Evolutionary conservation across 2,888 invertebrate genomes (phyloP).

Genomic region (Acanthococcus lagerstroemiae): DNA sequence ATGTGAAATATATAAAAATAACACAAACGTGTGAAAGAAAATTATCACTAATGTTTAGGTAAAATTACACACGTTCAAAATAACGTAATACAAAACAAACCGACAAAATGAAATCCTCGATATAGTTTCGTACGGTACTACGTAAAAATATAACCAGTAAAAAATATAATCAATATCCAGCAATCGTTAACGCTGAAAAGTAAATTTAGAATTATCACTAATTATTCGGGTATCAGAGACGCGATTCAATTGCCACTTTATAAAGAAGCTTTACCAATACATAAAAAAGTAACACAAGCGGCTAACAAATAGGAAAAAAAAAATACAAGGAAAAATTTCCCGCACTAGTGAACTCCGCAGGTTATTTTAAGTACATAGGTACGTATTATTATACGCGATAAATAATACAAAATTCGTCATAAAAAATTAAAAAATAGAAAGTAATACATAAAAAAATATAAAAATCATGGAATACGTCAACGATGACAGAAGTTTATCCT

Average conservation of each 20-base stretch:
- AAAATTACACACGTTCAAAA: background rate
- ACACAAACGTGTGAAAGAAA: background rate
- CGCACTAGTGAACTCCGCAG: too few relatives aligned
- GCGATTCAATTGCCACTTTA: too few relatives aligned
- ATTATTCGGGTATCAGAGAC: too few relatives aligned
- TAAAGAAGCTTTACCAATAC: too few relatives aligned
- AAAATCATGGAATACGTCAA: background rate
- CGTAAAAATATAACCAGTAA: background rate
- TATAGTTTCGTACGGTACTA: background rate
- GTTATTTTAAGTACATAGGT: too few relatives aligned
- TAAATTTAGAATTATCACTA: too few relatives aligned
- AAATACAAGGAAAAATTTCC: too few relatives aligned
- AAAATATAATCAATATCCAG: background rate
- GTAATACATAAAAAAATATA: background rate
- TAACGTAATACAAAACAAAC: background rate
- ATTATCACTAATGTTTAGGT: slow-evolving; percentile 12
- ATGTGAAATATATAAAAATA: slow-evolving; percentile 3
- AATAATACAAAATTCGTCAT: background rate
- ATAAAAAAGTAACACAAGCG: background rate
- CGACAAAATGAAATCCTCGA: background rate
- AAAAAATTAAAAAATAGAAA: background rate
- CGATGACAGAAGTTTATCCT: background rate
- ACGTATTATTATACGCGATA: too few relatives aligned
- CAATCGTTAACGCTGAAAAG: background rate
- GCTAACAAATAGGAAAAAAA: background rate